Evolutionary conservation across 2,113 vertebrate species (phyloP).

Genomic region (Sphyrna mokarran): DNA sequence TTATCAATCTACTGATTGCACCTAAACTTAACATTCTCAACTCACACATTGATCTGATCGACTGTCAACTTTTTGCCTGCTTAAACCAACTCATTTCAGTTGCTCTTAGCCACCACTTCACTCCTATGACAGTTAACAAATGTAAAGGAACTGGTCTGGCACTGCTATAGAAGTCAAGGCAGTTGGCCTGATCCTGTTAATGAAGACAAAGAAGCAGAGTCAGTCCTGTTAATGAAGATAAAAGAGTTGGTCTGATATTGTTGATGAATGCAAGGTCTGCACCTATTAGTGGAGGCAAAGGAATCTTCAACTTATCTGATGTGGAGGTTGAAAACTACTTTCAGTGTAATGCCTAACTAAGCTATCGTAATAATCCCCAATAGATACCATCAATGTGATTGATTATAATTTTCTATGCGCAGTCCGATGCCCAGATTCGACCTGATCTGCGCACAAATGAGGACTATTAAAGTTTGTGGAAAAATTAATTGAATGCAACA

Average conservation of each 20-base stretch:
- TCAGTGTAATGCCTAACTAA: neutral
- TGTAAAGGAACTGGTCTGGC: neutral
- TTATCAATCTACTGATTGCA: neutral
- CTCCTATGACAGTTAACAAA: neutral
- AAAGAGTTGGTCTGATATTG: constrained; percentile 6
- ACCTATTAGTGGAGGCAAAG: constrained; percentile 13
- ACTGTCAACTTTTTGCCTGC: neutral
- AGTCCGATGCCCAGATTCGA: neutral
- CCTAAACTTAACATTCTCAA: neutral
- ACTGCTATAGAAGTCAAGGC: constrained; percentile 1
- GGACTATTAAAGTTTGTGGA: neutral
- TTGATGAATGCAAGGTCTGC: constrained; percentile 4
- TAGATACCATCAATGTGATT: neutral
- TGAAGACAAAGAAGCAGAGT: constrained; percentile 27
- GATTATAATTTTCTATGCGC: neutral
- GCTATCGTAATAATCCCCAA: neutral
- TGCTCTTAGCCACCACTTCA: neutral
- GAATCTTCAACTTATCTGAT: neutral
- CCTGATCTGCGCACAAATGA: neutral
- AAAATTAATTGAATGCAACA: constrained; percentile 30
- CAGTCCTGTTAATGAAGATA: constrained; percentile 15
- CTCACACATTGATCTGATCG: neutral
- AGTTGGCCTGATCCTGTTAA: constrained; percentile 19
- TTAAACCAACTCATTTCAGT: neutral
- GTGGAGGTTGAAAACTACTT: constrained; percentile 14